Evolutionary conservation across 2,113 vertebrate species (phyloP).

Genomic region (Thomomys bottae): DNA sequence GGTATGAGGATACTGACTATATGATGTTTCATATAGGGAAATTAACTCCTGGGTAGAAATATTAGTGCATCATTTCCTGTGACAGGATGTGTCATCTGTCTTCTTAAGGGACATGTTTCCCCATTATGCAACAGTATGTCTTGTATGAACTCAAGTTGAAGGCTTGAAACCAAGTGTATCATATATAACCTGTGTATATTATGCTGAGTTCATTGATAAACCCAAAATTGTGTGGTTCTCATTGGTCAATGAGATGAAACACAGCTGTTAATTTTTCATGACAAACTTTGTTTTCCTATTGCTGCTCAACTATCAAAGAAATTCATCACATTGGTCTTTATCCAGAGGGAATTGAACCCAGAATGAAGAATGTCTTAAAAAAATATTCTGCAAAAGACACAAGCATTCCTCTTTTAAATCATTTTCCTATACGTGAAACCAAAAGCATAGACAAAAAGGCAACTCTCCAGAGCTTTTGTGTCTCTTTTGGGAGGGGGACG

Average conservation of each 20-base stretch:
- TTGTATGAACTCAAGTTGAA: not conserved
- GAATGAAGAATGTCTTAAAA: not conserved
- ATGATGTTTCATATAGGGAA: not conserved
- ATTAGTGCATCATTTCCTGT: not conserved
- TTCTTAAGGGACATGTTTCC: not conserved
- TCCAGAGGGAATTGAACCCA: not conserved
- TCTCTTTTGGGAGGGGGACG: not conserved
- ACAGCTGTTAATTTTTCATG: not conserved
- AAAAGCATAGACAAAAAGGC: not conserved
- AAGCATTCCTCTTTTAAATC: not conserved
- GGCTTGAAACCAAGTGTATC: slow-evolving; percentile 12
- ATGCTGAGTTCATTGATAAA: not conserved
- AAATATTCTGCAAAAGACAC: not conserved
- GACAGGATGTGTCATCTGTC: not conserved
- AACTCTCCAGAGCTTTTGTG: not conserved
- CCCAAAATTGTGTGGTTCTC: not conserved
- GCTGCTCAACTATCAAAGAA: slow-evolving; percentile 37
- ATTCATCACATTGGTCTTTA: not conserved
- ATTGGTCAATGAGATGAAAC: not conserved
- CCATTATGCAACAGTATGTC: not conserved
- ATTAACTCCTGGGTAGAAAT: not conserved
- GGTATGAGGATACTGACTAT: not conserved
- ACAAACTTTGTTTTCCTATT: not conserved
- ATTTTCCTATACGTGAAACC: not conserved
- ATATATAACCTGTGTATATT: not conserved